These are phyloP conservation scores for Acanthaster planci DNA, from an alignment of 35 echinoderm and acorn worm species.

Conservation along the genomic window DNA sequence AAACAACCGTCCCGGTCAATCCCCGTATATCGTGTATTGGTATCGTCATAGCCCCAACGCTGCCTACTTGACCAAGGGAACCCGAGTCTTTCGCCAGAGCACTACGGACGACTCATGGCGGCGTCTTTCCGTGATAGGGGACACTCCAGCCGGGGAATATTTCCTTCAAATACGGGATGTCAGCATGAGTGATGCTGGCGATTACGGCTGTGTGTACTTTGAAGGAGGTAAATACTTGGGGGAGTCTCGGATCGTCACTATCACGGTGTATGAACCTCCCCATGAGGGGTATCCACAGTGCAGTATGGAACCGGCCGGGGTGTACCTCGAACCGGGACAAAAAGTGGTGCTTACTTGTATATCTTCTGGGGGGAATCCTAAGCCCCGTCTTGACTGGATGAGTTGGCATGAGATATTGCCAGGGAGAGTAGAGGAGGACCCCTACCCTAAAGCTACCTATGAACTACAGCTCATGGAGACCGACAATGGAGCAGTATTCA, in stretches of 20 bases:
- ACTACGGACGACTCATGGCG: not conserved
- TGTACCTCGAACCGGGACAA: slow-evolving; percentile 19
- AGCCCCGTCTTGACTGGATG: slow-evolving; percentile 29
- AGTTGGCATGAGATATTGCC: slow-evolving; percentile 43
- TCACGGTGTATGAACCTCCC: slow-evolving; percentile 27
- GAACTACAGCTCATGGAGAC: slow-evolving; percentile 1
- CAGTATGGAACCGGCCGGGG: slow-evolving; percentile 1
- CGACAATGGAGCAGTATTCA: slow-evolving; percentile 43
- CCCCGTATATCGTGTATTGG: slow-evolving; percentile 24
- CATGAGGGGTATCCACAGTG: slow-evolving; percentile 20
- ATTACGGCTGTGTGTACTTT: slow-evolving; percentile 35
- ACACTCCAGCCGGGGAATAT: slow-evolving; percentile 2
- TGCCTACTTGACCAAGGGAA: slow-evolving; percentile 22
- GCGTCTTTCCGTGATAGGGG: slow-evolving; percentile 1
- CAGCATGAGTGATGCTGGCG: slow-evolving; percentile 15
- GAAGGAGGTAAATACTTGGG: slow-evolving; percentile 11
- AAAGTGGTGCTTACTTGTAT: slow-evolving; percentile 17
- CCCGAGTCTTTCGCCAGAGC: slow-evolving; percentile 17
- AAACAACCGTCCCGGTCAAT: not conserved
- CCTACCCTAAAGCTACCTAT: slow-evolving; percentile 27
- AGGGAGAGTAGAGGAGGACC: slow-evolving; percentile 4
- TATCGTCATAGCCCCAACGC: slow-evolving; percentile 1
- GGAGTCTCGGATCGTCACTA: not conserved
- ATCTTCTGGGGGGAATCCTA: slow-evolving; percentile 13
- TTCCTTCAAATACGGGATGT: not conserved